phyloP scores from a whole-genome alignment of 1,140 invertebrate species.

The Bombus superbus region DNA sequence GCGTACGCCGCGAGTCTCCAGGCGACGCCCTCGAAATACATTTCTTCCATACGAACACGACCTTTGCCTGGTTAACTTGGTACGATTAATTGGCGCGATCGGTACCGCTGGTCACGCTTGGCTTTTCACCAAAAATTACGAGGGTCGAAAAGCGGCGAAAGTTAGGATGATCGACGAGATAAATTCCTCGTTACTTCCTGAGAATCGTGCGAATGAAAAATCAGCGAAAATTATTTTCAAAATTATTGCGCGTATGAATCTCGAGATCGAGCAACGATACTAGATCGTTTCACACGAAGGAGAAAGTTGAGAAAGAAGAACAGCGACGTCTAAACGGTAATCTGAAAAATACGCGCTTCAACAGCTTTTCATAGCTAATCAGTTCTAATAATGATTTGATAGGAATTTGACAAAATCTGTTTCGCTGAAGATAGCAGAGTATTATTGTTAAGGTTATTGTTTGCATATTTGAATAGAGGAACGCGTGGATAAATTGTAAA shows the following conservation, averaged over 20 bases:
- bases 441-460: background rate
- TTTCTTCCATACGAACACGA: background rate
- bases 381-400: background rate
- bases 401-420: background rate
- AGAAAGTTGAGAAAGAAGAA: background rate
- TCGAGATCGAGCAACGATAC: background rate
- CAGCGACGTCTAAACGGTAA: too few species aligned
- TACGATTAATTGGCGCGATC: conserved; percentile 4
- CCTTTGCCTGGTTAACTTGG: background rate
- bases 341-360: too few species aligned
- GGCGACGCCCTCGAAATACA: background rate
- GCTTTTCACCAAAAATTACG: background rate
- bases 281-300: background rate
- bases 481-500: too few species aligned
- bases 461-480: too few species aligned
- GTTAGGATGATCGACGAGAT: background rate
- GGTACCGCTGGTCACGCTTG: background rate
- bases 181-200: background rate
- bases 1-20: background rate
- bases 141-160: background rate
- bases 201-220: background rate
- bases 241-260: too few species aligned
- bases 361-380: too few species aligned
- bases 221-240: background rate
- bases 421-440: background rate